Evolutionary conservation across 2,113 vertebrate genomes (phyloP).

Genomic region (Gallinago media): DNA sequence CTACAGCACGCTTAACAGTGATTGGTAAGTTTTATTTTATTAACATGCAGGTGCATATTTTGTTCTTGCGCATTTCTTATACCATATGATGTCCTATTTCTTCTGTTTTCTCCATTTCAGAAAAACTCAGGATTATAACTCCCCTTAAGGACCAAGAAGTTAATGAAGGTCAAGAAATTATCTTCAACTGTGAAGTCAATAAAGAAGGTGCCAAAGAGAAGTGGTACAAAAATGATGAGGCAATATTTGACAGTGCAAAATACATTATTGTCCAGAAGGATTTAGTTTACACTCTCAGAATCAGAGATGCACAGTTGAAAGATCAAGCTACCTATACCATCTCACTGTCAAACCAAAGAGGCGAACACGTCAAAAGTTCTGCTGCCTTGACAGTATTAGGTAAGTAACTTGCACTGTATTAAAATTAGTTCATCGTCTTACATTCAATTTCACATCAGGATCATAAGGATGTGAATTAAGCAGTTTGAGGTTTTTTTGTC

Average conservation of each 20-base stretch:
- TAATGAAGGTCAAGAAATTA: constrained; percentile 90
- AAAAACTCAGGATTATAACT: constrained; percentile 93
- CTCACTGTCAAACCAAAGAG: constrained; percentile 89
- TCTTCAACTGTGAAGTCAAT: constrained; percentile 97
- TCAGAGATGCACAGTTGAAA: constrained; percentile 84
- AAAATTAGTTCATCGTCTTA: not conserved
- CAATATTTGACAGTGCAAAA: constrained; percentile 95
- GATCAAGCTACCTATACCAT: constrained; percentile 88
- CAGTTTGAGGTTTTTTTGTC: not conserved
- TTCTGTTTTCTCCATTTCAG: constrained; percentile 74
- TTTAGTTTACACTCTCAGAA: constrained; percentile 92
- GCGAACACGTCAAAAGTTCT: constrained; percentile 87
- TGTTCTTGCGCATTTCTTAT: not conserved
- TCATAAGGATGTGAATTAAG: constrained; percentile 17
- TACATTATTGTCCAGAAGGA: constrained; percentile 92
- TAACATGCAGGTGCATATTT: not conserved
- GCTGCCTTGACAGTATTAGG: constrained; percentile 87
- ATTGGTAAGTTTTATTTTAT: constrained; percentile 83
- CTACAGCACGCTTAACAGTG: constrained; percentile 87
- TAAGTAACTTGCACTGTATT: constrained; percentile 60
- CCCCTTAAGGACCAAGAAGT: constrained; percentile 89
- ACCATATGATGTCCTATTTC: not conserved
- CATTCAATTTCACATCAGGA: not conserved
- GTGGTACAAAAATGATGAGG: constrained; percentile 93
- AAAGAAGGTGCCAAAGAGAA: constrained; percentile 94